Base-by-base conservation (phyloP, 2,113 vertebrate genomes). In the Epinephelus lanceolatus region DNA sequence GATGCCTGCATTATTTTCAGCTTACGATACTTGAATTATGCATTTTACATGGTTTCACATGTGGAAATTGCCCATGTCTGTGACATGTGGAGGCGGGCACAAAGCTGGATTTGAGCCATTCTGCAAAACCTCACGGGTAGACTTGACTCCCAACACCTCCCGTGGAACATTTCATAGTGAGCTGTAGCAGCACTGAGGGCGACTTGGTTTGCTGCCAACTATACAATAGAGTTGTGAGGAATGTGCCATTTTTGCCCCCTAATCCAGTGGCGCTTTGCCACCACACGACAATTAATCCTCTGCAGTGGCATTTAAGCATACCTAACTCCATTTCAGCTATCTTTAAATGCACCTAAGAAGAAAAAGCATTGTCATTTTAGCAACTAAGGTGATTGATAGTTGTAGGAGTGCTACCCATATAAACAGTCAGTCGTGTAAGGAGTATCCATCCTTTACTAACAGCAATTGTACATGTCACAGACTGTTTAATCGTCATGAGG, bases 1-100 rank as follows among this genome's bases (percentile, higher is more conserved):
- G 74, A 83, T 47, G 62, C 80, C 55, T 66, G 71, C 86, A 78
- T 90, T 87, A 86, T 91, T 91, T 92, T 71, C 87, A 84, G 61
- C 78, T 88, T 73, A 80, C 77, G 6, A 78, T 74, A 85, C 70
- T 85, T 84, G 76, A 88, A 87, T 89, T 83, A 71, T 88, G 65
- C 88, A 90, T 87, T 88, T 79, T 75, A 72, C 91, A 86, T 62
- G 71, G 65, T 59, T 85, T 87, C 52, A 70, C 78, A 80, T 82
- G 87, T 57, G 71, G 57, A 90, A 86, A 86, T 66, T 69, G 67
- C 57, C 80, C 86, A 76, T 87, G 78, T 87, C 91, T 77, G 85
- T 81, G 81, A 90, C 87, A 81, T 52, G 74, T 53, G 82, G 86
- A 76, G 87, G 87, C 23, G 80, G 86, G 81, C 21, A 45, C n/a